Base-by-base conservation (phyloP, 2,888 invertebrate genomes). In the Leucania comma region DNA sequence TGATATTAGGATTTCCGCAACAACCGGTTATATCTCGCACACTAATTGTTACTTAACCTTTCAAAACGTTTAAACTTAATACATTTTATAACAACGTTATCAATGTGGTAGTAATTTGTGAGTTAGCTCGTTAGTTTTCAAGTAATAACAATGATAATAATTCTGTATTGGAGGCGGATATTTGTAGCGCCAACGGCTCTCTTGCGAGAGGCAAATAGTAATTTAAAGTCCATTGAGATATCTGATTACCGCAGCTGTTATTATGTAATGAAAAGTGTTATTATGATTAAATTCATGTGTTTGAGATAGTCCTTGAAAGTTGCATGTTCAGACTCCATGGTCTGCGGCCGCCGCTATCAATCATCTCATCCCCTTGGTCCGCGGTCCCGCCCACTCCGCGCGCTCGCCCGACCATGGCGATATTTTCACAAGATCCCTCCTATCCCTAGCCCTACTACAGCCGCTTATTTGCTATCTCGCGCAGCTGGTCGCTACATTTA, bases 391-490 rank as follows among this genome's bases (percentile, higher is more conserved):
- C 78, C 81, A 78, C 79, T 12, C 38, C 14, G 38, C 50, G 64
- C 71, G 48, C 68, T 78, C 61, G 74, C 76, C 80, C 71, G 58
- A 66, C 74, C 78, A 75, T 72, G 75, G 84, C 82, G 84, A 89
- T 89, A 87, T 88, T 87, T 87, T 80, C 83, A 79, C 80, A 75
- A 79, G 82, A 81, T 80, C 77, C 81, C 83, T 80, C 84, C 70
- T 10, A 24, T 58, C 38, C 42, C 24, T 24, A 24, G 24, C 38
- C 73, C 66, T 73, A 75, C 71, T 72, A 63, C 46, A 58, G 70
- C 67, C 78, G 78, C 68, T 80, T 87, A 84, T 82, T 83, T 80
- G 77, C 83, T 85, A 85, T 82, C 80, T 71, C 75, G 70, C 80
- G 67, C 87, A 87, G 87, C 82, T 87, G 87, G 78, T 79, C 72